A percentile compares a stretch with the other conserved stretches of the same genome.
phyloP scores from a whole-genome alignment of 2,113 vertebrate genomes.

The Myotis davidii region DNA sequence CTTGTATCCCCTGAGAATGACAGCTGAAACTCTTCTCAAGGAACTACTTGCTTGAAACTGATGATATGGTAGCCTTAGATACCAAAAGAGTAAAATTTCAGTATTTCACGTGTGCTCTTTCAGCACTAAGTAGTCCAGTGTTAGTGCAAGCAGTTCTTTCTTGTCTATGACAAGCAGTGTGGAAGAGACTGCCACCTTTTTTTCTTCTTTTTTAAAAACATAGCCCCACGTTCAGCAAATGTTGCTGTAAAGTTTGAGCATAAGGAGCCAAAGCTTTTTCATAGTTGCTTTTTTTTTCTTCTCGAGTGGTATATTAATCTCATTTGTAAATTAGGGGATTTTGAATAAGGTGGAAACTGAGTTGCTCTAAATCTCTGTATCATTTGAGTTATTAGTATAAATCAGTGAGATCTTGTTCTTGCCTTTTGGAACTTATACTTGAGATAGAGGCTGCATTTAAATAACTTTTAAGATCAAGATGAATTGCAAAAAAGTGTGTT shows the following conservation, averaged over 20 bases:
- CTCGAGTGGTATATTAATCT: neutral
- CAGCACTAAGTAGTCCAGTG: neutral
- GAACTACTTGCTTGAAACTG: constrained; percentile 53
- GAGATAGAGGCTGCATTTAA: constrained; percentile 32
- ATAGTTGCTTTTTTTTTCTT: neutral
- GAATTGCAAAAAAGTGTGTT: constrained; percentile 12
- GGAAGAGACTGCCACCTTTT: neutral
- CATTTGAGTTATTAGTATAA: constrained; percentile 21
- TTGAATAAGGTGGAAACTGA: constrained; percentile 36
- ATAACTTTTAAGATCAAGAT: neutral
- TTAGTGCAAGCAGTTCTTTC: constrained; percentile 37
- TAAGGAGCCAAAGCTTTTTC: constrained; percentile 20
- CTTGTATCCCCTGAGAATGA: constrained; percentile 14
- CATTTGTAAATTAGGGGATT: constrained; percentile 54
- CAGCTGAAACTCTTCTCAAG: constrained; percentile 22
- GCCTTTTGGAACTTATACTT: neutral
- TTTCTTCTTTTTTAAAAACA: neutral
- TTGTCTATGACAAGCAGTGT: neutral
- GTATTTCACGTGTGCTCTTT: constrained; percentile 31
- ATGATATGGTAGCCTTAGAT: neutral
- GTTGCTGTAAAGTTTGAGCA: constrained; percentile 27
- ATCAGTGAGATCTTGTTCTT: constrained; percentile 13
- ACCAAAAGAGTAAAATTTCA: neutral
- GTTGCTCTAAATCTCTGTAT: constrained; percentile 4
- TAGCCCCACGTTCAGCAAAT: neutral